Evolutionary conservation across 2,888 invertebrate genomes (phyloP).

Genomic region (Athalia circularis): DNA sequence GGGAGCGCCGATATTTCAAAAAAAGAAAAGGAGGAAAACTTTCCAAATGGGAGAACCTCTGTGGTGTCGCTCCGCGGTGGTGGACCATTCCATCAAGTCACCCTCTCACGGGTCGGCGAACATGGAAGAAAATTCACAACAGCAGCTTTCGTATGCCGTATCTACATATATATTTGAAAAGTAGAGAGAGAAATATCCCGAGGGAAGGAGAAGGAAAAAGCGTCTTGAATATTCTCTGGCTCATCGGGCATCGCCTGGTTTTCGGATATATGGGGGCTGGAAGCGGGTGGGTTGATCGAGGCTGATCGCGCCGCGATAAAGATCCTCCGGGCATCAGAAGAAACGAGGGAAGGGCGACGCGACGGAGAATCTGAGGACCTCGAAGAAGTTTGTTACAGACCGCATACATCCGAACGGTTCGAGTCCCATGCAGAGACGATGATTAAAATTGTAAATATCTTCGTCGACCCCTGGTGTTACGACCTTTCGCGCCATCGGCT

Average conservation of each 20-base stretch:
- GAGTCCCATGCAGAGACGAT: constrained; percentile 65
- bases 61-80: constrained; percentile 32
- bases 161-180: background rate
- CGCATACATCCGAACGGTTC: background rate
- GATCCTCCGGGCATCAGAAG: constrained; percentile 13
- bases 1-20: constrained; percentile 27
- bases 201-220: constrained; percentile 11
- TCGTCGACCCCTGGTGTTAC: constrained; percentile 67
- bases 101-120: constrained; percentile 2
- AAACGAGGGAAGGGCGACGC: too few species aligned
- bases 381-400: constrained; percentile 36
- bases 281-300: constrained; percentile 40
- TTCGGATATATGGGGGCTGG: constrained; percentile 30
- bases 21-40: constrained; percentile 18
- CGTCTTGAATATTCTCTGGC: constrained; percentile 48
- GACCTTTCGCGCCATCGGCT: constrained; percentile 64
- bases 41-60: constrained; percentile 24
- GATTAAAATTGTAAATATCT: constrained; percentile 70
- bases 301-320: constrained; percentile 49
- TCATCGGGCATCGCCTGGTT: constrained; percentile 43
- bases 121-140: background rate
- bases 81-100: constrained; percentile 30
- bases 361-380: constrained; percentile 43
- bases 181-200: background rate
- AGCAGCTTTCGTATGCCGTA: too few species aligned